Percentiles rank a stretch among this genome's conserved stretches.
These are phyloP conservation scores for Cervus canadensis DNA, from an alignment of 2,113 vertebrate species.

Conservation along the genomic window DNA sequence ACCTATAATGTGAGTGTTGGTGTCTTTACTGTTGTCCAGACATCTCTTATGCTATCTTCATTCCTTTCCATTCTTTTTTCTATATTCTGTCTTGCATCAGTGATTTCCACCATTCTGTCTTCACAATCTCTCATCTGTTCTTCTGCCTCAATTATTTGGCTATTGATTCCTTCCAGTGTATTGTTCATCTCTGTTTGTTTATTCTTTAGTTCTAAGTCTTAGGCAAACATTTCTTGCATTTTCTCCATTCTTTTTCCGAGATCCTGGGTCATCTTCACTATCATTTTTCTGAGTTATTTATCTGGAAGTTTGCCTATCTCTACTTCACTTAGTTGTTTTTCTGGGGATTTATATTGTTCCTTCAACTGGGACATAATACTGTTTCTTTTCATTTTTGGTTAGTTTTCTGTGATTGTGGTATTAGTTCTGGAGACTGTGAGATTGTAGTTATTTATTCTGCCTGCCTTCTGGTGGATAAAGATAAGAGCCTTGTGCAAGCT, in stretches of 20 bases:
- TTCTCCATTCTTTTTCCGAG: not conserved
- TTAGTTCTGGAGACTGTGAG: not conserved
- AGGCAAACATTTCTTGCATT: not conserved
- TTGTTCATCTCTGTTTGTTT: not conserved
- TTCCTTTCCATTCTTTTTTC: not conserved
- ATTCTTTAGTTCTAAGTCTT: not conserved
- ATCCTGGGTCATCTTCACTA: not conserved
- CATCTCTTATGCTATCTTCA: not conserved
- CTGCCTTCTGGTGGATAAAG: not conserved
- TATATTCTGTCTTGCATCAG: not conserved
- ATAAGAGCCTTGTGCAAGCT: not conserved
- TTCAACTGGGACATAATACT: not conserved
- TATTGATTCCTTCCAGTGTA: not conserved
- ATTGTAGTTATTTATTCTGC: not conserved
- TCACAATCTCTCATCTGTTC: not conserved
- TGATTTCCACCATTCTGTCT: not conserved
- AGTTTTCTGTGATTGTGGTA: not conserved
- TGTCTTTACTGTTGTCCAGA: not conserved
- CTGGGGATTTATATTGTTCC: not conserved
- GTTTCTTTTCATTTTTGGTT: not conserved
- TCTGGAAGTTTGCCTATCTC: not conserved
- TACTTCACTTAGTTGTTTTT: not conserved
- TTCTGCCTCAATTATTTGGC: not conserved
- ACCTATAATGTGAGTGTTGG: not conserved
- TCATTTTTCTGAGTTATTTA: not conserved